A percentile compares a stretch with the other conserved stretches of the same genome.
These are phyloP conservation scores for Cotesia chilonis DNA, from an alignment of 1,140 invertebrate genomes.

Conservation along the genomic window DNA sequence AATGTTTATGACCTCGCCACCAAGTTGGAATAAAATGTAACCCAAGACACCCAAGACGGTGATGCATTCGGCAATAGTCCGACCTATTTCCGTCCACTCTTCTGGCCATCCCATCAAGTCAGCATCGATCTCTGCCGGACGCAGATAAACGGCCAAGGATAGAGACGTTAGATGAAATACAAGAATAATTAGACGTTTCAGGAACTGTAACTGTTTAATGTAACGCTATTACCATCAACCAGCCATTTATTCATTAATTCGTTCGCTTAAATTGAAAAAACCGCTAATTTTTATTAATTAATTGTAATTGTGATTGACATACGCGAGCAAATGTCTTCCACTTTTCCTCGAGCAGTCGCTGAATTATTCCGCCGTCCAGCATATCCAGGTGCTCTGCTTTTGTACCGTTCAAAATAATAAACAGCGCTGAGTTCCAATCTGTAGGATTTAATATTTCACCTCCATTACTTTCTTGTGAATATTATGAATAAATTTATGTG, in stretches of 20 bases:
- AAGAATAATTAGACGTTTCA: constrained; percentile 87
- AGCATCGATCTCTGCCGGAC: constrained; percentile 72
- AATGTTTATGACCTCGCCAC: constrained; percentile 93
- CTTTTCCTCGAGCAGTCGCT: constrained; percentile 96
- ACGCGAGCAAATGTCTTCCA: constrained; percentile 99
- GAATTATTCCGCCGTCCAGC: constrained; percentile 97
- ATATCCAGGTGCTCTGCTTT: constrained; percentile 98
- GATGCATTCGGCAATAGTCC: constrained; percentile 74
- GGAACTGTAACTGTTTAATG: constrained; percentile 75
- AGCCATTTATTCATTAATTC: not conserved
- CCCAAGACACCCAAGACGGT: constrained; percentile 86
- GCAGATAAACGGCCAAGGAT: constrained; percentile 88
- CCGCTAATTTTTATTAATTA: constrained; percentile 15
- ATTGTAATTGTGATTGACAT: constrained; percentile 51
- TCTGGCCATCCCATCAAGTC: constrained; percentile 67
- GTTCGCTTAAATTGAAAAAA: constrained; percentile 8
- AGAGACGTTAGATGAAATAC: constrained; percentile 87
- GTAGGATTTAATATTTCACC: constrained; percentile 52
- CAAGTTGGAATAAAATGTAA: constrained; percentile 91
- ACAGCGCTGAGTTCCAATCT: constrained; percentile 99
- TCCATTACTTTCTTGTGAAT: not conserved
- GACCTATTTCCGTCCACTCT: constrained; percentile 64
- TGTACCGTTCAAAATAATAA: constrained; percentile 96
- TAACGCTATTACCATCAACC: constrained; percentile 5
- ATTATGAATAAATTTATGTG: no score